Percentiles rank a stretch among this genome's conserved stretches.
These are phyloP conservation scores for Acromyrmex charruanus DNA, from an alignment of 1,140 invertebrate genomes.

Conservation along the genomic window DNA sequence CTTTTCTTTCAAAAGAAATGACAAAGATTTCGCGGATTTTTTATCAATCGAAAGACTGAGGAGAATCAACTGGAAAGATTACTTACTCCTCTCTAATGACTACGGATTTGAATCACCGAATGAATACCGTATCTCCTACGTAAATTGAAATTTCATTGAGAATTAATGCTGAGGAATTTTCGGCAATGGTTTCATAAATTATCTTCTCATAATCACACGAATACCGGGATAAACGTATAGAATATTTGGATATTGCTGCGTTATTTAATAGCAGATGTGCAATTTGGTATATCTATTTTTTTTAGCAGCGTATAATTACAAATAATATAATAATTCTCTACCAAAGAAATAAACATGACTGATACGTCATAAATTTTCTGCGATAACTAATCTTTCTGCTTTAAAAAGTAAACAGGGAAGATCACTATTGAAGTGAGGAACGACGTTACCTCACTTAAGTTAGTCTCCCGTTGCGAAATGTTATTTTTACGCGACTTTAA, in stretches of 20 bases:
- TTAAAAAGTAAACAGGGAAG: conserved; percentile 11
- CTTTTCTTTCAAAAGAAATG: neutral
- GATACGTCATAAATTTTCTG: neutral
- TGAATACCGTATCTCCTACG: neutral
- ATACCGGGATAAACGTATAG: neutral
- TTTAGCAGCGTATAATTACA: neutral
- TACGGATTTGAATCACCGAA: neutral
- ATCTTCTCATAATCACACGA: neutral
- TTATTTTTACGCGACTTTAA: conserved; percentile 46
- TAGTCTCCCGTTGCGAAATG: neutral
- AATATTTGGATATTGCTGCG: neutral
- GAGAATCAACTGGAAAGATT: neutral
- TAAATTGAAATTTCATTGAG: conserved; percentile 41
- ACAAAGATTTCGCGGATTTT: neutral
- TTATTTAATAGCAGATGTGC: conserved; percentile 2
- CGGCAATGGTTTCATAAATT: conserved; percentile 5
- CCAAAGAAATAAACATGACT: neutral
- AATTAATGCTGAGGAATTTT: conserved; percentile 21
- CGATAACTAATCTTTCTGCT: neutral
- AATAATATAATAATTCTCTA: too few relatives aligned
- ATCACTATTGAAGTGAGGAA: conserved; percentile 1
- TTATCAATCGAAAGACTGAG: neutral
- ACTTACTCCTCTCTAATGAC: neutral
- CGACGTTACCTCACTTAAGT: conserved; percentile 18
- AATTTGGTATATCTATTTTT: conserved; percentile 1